Evolutionary conservation across 2,113 vertebrate genomes (phyloP).

Genomic region (Mirza zaza): DNA sequence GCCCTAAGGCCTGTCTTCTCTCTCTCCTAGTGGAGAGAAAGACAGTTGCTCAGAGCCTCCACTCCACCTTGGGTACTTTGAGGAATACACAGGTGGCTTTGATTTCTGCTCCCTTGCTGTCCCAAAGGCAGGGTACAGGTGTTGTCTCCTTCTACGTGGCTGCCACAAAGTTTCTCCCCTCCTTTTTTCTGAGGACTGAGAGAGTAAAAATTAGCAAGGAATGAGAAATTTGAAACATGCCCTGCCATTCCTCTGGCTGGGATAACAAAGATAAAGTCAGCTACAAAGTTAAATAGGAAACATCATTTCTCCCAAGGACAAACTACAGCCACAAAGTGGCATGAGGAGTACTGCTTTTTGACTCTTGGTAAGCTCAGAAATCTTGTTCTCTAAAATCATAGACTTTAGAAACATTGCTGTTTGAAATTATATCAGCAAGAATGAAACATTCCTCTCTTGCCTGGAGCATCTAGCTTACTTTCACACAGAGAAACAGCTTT

Average conservation of each 20-base stretch:
- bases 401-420: background rate
- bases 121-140: background rate
- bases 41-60: background rate
- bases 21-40: background rate
- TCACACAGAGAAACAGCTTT: background rate
- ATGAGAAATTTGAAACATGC: background rate
- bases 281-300: constrained; percentile 1
- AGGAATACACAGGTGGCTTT: background rate
- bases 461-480: background rate
- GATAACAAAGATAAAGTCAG: constrained; percentile 14
- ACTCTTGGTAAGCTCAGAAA: background rate
- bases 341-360: background rate
- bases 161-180: background rate
- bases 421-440: background rate
- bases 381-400: background rate
- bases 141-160: background rate
- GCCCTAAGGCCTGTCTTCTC: background rate
- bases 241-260: background rate
- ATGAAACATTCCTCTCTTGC: background rate
- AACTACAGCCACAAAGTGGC: background rate
- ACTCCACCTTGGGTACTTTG: background rate
- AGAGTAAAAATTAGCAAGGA: constrained; percentile 18
- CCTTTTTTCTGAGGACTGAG: background rate
- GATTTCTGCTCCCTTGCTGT: background rate
- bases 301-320: background rate